Evolutionary conservation across 2,888 invertebrate genomes (phyloP), one percentile per base, ranked within the genome.

Genomic region (Byasa hedistus): DNA sequence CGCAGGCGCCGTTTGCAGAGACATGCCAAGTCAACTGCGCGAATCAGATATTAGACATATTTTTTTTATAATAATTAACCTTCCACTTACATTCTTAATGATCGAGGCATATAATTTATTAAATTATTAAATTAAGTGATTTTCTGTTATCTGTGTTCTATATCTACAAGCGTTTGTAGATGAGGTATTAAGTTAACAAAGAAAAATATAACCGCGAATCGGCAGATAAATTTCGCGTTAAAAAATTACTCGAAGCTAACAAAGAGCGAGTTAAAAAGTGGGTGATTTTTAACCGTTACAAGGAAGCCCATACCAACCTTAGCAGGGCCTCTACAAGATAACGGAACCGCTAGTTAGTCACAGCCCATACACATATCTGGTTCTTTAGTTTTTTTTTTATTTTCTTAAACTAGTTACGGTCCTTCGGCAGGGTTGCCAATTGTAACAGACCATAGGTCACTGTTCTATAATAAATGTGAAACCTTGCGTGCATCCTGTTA

Each of bases 1-100:
- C 87, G 85, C 86, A 76, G 80, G 85, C 89, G 87, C 83, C 84
- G 85, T 73, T 77, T 75, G 79, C 81, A 78, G 83, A 84, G 82
- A 86, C 80, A 78, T 73, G 82, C 71, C 72, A 64, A 78, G 79
- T 81, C 82, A 81, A 73, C 68, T 72, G 70, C 70, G 73, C 72
- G 74, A 77, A 79, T 76, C 73, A 77, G 71, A 74, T 74, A 76
- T 71, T 71, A 70, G 71, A 70, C 64, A 65, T 36, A 54, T 68
- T 68, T 61, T 69, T 68, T 65, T 56, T 61, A 36, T 15, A 32
- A 60, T n/a, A 63, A 64, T 66, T 39, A 59, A 59, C 27, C 58
- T 44, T n/a, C 36, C 8, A 12, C 21, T 12, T 66, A 12, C 21
- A 58, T 21, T 3, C 22, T 51, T 4, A 36, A 22, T 27, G 12